Percentiles rank a stretch among this genome's conserved stretches.
Conservation (phyloP, 1,140 invertebrate genomes). For the Lordiphosa mommai region DNA sequence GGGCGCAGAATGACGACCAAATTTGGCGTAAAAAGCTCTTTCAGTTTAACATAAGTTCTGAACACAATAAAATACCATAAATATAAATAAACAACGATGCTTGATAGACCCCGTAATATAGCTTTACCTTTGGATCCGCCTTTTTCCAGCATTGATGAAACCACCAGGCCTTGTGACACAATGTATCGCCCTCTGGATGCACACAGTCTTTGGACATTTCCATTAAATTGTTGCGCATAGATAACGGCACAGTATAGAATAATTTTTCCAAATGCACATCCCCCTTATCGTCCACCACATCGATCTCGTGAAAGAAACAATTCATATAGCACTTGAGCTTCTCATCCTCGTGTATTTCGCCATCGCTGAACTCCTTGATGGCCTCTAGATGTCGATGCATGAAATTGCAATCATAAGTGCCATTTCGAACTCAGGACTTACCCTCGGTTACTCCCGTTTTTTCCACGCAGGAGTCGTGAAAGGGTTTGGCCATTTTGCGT, state of each 20-base stretch:
- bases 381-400: constrained; percentile 35
- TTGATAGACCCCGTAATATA: too few species aligned
- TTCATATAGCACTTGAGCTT: constrained; percentile 77
- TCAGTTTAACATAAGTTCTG: too few species aligned
- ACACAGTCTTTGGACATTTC: constrained; percentile 59
- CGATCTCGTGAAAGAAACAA: constrained; percentile 71
- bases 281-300: constrained; percentile 69
- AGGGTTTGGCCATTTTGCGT: constrained; percentile 71
- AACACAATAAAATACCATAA: neutral
- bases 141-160: constrained; percentile 79
- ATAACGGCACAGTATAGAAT: constrained; percentile 50
- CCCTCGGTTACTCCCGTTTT: constrained; percentile 74
- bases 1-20: too few species aligned
- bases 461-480: constrained; percentile 68
- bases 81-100: neutral
- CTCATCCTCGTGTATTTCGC: constrained; percentile 70
- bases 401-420: neutral
- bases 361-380: constrained; percentile 75
- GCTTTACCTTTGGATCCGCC: constrained; percentile 64
- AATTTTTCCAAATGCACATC: constrained; percentile 70
- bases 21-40: too few species aligned
- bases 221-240: constrained; percentile 56
- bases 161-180: constrained; percentile 79
- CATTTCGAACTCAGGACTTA: constrained; percentile 26
- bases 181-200: constrained; percentile 64